A percentile compares a stretch with the other conserved stretches of the same genome.
Evolutionary conservation across 1,140 invertebrate genomes (phyloP).

Genomic region (Drosophila ogumai): DNA sequence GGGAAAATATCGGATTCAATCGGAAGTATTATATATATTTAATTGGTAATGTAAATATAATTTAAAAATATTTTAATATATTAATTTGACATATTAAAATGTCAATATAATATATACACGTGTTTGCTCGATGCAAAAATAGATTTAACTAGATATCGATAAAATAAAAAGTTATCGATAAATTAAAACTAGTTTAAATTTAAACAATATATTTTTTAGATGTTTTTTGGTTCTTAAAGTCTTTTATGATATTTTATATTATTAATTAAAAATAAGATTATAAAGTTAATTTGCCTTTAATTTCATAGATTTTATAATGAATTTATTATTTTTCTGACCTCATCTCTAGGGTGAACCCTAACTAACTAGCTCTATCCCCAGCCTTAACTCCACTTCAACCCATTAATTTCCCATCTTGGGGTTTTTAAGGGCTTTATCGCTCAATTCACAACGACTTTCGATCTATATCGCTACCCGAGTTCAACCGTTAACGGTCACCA

Average conservation of each 20-base stretch:
- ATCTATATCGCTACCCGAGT: conserved; percentile 49
- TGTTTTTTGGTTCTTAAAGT: no score
- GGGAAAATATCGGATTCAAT: neutral
- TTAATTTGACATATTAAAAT: no score
- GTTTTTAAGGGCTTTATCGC: conserved; percentile 30
- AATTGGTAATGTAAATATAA: rapidly evolving
- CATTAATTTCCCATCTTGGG: conserved; percentile 41
- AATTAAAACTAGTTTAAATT: neutral
- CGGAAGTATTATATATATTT: neutral
- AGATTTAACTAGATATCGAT: neutral
- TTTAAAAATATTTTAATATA: neutral
- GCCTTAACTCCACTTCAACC: neutral
- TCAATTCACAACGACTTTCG: conserved; percentile 45
- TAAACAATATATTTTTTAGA: no score
- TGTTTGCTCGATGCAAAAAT: neutral
- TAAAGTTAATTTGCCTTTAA: neutral
- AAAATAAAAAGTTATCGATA: neutral
- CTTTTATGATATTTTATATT: neutral
- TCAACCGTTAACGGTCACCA: conserved; percentile 62
- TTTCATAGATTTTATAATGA: neutral
- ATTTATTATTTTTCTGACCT: no score
- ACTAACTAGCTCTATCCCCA: conserved; percentile 18
- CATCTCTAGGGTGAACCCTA: neutral
- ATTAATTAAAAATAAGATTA: neutral
- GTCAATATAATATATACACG: neutral